phyloP scores from a whole-genome alignment of 2,797 vertebrate genomes.

The Bovichtus diacanthus region DNA sequence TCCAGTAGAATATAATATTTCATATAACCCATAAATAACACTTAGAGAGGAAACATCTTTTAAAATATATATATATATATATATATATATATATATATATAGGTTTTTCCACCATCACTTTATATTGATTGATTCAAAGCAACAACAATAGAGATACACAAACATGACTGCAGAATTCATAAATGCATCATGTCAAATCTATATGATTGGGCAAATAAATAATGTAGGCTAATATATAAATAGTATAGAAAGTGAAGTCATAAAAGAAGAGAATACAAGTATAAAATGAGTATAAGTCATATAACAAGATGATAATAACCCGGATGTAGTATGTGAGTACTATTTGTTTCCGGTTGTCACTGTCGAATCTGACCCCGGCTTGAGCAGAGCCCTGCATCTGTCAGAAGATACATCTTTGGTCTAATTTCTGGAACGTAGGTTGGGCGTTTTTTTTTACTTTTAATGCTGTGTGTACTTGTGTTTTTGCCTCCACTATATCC shows the following conservation, averaged over 20 bases:
- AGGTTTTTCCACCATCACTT: not conserved
- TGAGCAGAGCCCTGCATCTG: constrained; percentile 7
- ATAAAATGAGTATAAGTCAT: not conserved
- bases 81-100: too few relatives aligned
- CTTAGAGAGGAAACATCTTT: too few relatives aligned
- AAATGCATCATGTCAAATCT: not conserved
- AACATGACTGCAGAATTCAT: not conserved
- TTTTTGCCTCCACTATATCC: rapidly evolving
- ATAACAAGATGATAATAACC: constrained; percentile 5
- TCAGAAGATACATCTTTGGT: constrained; percentile 21
- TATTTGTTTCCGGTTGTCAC: constrained; percentile 64
- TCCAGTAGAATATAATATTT: too few relatives aligned
- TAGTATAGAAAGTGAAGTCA: not conserved
- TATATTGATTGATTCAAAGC: not conserved
- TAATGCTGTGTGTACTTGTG: not conserved
- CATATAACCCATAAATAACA: too few relatives aligned
- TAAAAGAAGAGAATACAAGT: not conserved
- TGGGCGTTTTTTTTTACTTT: not conserved
- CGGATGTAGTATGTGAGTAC: constrained; percentile 56
- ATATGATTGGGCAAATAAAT: not conserved
- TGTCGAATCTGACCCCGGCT: constrained; percentile 64
- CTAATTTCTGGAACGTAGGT: constrained; percentile 66
- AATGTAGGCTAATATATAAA: too few relatives aligned
- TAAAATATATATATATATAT: too few relatives aligned
- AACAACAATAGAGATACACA: not conserved